Evolutionary conservation across 1,140 invertebrate genomes (phyloP).

Genomic region (Andrena cerasifolii): DNA sequence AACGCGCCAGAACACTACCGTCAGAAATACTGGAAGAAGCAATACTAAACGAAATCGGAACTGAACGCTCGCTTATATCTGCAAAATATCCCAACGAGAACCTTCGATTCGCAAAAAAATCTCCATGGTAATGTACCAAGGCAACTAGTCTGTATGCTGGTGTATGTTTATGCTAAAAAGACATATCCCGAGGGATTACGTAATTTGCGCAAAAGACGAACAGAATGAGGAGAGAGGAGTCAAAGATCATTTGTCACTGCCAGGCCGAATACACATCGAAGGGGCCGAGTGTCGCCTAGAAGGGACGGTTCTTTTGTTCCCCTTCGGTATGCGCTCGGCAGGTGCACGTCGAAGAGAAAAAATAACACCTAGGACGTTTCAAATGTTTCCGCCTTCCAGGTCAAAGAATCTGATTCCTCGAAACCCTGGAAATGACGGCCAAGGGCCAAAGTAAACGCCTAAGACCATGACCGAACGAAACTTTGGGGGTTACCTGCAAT

Average conservation of each 20-base stretch:
- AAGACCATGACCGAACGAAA: too few species aligned
- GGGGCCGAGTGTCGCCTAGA: neutral
- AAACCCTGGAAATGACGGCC: too few species aligned
- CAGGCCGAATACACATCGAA: neutral
- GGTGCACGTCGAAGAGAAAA: neutral
- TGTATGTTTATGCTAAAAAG: neutral
- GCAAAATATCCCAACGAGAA: neutral
- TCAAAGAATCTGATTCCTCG: too few species aligned
- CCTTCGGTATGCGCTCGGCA: neutral
- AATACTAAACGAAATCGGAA: neutral
- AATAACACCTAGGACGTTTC: neutral
- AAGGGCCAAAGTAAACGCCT: too few species aligned
- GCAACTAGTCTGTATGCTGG: neutral
- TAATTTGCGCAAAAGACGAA: conserved; percentile 1
- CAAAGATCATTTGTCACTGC: neutral
- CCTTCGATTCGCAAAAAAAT: conserved; percentile 1
- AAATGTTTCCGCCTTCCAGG: neutral
- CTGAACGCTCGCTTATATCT: conserved; percentile 27
- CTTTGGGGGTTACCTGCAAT: too few species aligned
- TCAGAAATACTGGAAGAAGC: neutral
- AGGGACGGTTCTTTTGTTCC: neutral
- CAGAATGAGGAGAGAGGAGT: neutral
- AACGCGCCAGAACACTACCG: neutral
- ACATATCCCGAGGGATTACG: conserved; percentile 18
- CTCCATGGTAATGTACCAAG: neutral